Percentiles rank a stretch among this genome's conserved stretches.
These are phyloP conservation scores for Drosophila asahinai DNA, from an alignment of 1,140 invertebrate species.

Conservation along the genomic window DNA sequence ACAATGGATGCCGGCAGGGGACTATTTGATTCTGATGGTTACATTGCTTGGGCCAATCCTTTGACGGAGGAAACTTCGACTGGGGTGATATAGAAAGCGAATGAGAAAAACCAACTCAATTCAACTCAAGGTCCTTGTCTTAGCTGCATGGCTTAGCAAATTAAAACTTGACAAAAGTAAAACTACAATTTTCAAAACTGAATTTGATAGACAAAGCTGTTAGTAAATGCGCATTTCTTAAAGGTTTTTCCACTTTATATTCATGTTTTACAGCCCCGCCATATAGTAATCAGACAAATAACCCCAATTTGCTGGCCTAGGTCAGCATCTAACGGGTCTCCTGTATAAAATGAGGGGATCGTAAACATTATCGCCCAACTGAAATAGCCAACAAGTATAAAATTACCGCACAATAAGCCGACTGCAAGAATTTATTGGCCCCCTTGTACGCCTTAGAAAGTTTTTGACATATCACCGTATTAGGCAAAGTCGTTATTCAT, in stretches of 20 bases:
- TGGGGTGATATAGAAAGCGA: not conserved
- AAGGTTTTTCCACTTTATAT: conserved; percentile 42
- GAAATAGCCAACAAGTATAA: conserved; percentile 11
- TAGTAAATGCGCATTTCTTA: conserved; percentile 17
- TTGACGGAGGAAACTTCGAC: conserved; percentile 3
- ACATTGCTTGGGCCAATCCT: not conserved
- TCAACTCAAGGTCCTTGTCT: conserved; percentile 21
- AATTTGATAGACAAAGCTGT: not conserved
- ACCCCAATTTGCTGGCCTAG: conserved; percentile 52
- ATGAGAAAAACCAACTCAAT: conserved; percentile 15
- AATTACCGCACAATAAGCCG: conserved; percentile 29
- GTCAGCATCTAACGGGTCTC: conserved; percentile 60
- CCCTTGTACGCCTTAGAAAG: conserved; percentile 4
- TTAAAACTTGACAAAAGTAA: conserved; percentile 7
- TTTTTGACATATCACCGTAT: conserved; percentile 18
- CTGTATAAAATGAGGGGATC: not conserved
- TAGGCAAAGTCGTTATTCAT: conserved; percentile 14
- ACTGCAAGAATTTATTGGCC: conserved; percentile 24
- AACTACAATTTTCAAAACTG: not conserved
- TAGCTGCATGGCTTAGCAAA: not conserved
- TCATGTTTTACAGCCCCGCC: conserved; percentile 16
- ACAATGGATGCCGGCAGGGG: not conserved
- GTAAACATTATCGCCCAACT: conserved; percentile 33
- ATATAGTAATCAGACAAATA: conserved; percentile 43
- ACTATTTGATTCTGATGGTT: not conserved